Evolutionary conservation across 2,888 invertebrate genomes (phyloP).

Genomic region (Paralinhomoeus sp.): DNA sequence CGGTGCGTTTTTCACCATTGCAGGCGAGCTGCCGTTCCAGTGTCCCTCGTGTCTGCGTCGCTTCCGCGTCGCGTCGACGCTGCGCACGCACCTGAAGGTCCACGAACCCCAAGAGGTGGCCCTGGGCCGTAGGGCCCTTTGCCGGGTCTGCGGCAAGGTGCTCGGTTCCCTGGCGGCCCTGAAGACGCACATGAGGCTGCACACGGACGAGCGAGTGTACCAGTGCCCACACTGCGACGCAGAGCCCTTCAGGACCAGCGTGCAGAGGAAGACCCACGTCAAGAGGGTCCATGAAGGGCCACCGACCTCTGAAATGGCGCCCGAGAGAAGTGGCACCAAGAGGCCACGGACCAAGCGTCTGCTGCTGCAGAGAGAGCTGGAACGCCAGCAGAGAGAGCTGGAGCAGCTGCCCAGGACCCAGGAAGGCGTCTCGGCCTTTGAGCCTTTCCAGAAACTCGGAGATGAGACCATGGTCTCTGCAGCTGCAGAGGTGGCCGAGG

Average conservation of each 20-base stretch:
- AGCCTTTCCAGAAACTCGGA: no score
- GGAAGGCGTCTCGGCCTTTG: neutral
- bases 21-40: slow-evolving; percentile 1
- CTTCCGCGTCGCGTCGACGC: slow-evolving; percentile 3
- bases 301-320: slow-evolving; percentile 36
- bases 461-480: no score
- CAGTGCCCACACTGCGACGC: slow-evolving; percentile 55
- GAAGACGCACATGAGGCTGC: slow-evolving; percentile 27
- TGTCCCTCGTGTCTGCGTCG: neutral
- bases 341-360: neutral
- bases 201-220: slow-evolving; percentile 38
- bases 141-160: slow-evolving; percentile 34
- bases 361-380: neutral
- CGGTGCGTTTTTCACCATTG: no score
- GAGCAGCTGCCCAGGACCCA: neutral
- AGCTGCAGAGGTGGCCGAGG: no score
- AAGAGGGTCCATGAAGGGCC: slow-evolving; percentile 32
- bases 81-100: neutral
- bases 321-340: neutral
- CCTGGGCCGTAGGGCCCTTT: slow-evolving; percentile 12
- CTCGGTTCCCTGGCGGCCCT: slow-evolving; percentile 28
- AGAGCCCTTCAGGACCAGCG: slow-evolving; percentile 41
- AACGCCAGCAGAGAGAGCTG: neutral
- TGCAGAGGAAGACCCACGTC: slow-evolving; percentile 41
- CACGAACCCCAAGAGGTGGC: neutral